These are phyloP conservation scores for Lamellibrachia luymesi DNA, from an alignment of 1,140 invertebrate species.

Conservation along the genomic window DNA sequence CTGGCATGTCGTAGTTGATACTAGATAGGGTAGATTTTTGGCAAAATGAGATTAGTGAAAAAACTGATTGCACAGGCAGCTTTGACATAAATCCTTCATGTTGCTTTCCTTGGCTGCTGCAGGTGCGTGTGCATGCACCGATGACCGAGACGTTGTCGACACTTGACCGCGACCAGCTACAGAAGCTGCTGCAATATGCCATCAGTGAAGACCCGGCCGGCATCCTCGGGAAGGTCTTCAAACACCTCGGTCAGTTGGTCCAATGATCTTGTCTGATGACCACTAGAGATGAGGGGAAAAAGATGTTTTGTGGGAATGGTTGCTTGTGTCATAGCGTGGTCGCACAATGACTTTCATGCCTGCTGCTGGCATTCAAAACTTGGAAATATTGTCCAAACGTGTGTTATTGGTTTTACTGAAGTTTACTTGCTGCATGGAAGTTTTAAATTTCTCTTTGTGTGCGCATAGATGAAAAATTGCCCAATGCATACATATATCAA, in stretches of 20 bases:
- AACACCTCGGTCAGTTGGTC: constrained; percentile 16
- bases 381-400: not conserved
- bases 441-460: no score
- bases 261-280: not conserved
- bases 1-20: no score
- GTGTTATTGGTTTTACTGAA: not conserved
- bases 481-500: no score
- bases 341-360: not conserved
- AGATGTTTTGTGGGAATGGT: not conserved
- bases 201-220: constrained; percentile 27
- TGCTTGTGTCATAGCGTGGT: not conserved
- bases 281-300: not conserved
- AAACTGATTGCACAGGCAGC: no score
- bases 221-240: constrained; percentile 27
- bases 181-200: constrained; percentile 27
- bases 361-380: not conserved
- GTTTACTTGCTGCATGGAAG: not conserved
- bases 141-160: constrained; percentile 25
- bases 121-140: constrained; percentile 26
- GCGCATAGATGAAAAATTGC: no score
- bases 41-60: no score
- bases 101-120: not conserved
- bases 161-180: constrained; percentile 20
- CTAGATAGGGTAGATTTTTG: no score
- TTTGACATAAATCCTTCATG: not conserved